A percentile compares a stretch with the other conserved stretches of the same genome.
Evolutionary conservation across 2,113 vertebrate species (phyloP).

Genomic region (Cyanoderma ruficeps): DNA sequence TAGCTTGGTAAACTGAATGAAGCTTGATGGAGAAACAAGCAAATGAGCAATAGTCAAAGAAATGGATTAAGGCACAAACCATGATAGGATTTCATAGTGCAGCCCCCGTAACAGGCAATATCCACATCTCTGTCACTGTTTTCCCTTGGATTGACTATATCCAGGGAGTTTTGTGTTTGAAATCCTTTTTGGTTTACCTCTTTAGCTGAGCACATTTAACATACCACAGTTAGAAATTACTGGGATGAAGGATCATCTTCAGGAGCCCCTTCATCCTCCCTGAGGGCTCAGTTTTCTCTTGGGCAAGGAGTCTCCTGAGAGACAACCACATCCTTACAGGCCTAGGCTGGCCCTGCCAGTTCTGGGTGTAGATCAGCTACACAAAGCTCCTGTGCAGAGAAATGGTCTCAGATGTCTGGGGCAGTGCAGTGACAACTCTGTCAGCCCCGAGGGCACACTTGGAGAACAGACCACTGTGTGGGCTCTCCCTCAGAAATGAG

Average conservation of each 20-base stretch:
- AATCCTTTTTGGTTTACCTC: background rate
- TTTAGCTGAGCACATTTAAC: background rate
- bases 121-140: background rate
- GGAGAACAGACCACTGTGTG: background rate
- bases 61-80: background rate
- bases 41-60: background rate
- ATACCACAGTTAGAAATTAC: background rate
- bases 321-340: fast-evolving
- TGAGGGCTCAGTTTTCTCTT: background rate
- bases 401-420: background rate
- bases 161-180: background rate
- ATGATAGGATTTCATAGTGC: background rate
- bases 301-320: background rate
- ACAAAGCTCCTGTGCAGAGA: background rate
- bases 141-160: background rate
- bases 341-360: background rate
- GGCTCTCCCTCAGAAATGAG: background rate
- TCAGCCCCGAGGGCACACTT: background rate
- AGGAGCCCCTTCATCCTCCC: background rate
- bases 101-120: background rate
- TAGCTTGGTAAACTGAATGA: background rate
- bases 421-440: background rate
- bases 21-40: background rate
- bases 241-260: background rate
- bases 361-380: background rate